Conservation (phyloP, 2,888 invertebrate genomes). For the Hypolimnas misippus region DNA sequence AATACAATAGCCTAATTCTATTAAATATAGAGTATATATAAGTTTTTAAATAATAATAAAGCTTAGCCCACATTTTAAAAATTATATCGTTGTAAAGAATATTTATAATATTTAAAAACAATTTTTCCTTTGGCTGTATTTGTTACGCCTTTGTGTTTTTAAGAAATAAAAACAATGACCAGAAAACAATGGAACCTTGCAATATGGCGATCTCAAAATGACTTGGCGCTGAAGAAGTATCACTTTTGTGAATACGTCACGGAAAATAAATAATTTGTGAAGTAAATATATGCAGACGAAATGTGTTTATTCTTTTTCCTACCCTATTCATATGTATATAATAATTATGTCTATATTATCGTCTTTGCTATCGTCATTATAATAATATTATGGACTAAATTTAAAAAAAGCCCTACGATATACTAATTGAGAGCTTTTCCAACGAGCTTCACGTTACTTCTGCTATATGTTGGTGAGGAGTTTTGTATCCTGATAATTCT, state of each 20-base stretch:
- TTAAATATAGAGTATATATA: too few relatives aligned
- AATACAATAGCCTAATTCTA: too few relatives aligned
- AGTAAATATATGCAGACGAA: background rate
- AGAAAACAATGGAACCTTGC: constrained; percentile 32
- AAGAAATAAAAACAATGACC: constrained; percentile 29
- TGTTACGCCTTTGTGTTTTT: constrained; percentile 40
- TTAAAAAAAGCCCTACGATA: too few relatives aligned
- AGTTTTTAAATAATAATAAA: background rate
- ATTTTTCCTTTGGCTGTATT: constrained; percentile 32
- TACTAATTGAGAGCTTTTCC: too few relatives aligned
- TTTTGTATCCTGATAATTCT: too few relatives aligned
- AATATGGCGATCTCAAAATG: constrained; percentile 22
- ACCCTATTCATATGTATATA: too few relatives aligned
- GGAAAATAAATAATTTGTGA: background rate
- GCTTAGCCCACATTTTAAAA: background rate
- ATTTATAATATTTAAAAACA: constrained; percentile 34
- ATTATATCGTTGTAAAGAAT: constrained; percentile 1
- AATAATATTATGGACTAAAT: too few relatives aligned
- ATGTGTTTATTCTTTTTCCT: too few relatives aligned
- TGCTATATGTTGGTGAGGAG: too few relatives aligned
- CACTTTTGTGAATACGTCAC: constrained; percentile 16
- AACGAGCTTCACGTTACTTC: too few relatives aligned
- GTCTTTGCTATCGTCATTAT: too few relatives aligned
- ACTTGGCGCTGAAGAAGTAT: constrained; percentile 27
- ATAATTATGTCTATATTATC: too few relatives aligned